Conservation (phyloP, 1,140 invertebrate genomes). For the Bombus cullumanus region DNA sequence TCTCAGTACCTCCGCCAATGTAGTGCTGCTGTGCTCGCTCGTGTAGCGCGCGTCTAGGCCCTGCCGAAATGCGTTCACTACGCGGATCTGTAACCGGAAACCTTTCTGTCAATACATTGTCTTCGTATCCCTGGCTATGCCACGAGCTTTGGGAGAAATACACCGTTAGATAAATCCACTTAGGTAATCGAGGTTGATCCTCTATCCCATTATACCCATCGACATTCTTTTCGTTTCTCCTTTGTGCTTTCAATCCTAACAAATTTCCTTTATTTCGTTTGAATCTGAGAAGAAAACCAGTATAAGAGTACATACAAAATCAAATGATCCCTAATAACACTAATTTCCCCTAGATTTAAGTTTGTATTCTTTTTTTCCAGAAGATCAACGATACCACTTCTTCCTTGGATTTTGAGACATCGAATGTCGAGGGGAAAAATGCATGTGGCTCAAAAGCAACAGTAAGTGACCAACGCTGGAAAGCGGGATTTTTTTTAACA, state of each 20-base stretch:
- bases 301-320: not conserved
- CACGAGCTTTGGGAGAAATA: slow-evolving; percentile 2
- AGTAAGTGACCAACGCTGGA: not conserved
- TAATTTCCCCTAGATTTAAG: not conserved
- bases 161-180: slow-evolving; percentile 18
- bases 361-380: not conserved
- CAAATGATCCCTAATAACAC: not conserved
- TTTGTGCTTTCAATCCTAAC: not conserved
- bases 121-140: not conserved
- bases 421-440: slow-evolving; percentile 4
- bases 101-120: slow-evolving; percentile 33
- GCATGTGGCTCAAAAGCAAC: slow-evolving; percentile 6
- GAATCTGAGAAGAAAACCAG: no score
- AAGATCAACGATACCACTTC: not conserved
- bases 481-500: not conserved
- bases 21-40: slow-evolving; percentile 93
- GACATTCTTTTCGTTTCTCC: not conserved
- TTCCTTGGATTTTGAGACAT: not conserved
- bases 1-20: slow-evolving; percentile 93
- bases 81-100: slow-evolving; percentile 93
- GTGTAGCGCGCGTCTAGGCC: slow-evolving; percentile 96
- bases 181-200: slow-evolving; percentile 8
- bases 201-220: slow-evolving; percentile 7
- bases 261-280: not conserved
- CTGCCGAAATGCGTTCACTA: slow-evolving; percentile 99